Percentiles rank a stretch among this genome's conserved stretches.
phyloP scores from a whole-genome alignment of 2,113 vertebrate species.

The Tringa solitaria region DNA sequence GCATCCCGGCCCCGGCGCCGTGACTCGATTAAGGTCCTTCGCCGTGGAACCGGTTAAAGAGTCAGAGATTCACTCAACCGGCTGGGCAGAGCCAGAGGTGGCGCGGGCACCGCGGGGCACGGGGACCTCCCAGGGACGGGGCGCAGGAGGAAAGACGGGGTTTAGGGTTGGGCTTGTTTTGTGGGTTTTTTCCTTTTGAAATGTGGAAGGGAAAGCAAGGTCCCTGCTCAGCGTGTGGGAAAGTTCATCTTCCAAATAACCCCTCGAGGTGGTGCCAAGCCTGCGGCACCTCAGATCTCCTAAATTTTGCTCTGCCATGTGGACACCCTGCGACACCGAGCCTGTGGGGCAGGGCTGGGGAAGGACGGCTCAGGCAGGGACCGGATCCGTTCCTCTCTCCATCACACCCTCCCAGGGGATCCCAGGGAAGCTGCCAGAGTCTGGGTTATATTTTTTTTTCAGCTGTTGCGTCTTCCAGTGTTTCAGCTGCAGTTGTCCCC shows the following conservation, averaged over 20 bases:
- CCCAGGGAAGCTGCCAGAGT: background rate
- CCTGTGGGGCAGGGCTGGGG: background rate
- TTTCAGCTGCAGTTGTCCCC: background rate
- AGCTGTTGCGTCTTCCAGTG: background rate
- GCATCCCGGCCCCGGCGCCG: background rate
- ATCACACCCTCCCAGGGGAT: background rate
- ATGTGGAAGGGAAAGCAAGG: rapidly evolving
- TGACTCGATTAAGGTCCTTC: background rate
- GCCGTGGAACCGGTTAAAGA: background rate
- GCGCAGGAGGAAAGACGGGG: rapidly evolving
- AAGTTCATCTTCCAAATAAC: background rate
- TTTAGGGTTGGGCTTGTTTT: background rate
- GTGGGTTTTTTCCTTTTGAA: background rate
- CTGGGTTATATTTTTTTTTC: background rate
- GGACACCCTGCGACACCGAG: background rate
- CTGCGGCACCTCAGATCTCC: background rate
- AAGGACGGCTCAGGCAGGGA: background rate
- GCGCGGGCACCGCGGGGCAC: background rate
- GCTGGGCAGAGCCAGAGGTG: slow-evolving; percentile 6
- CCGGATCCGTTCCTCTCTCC: background rate
- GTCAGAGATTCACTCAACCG: background rate
- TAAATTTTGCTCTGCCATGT: rapidly evolving
- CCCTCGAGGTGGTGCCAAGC: background rate
- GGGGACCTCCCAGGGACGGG: background rate
- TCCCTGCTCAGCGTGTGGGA: rapidly evolving